Evolutionary conservation across 1,140 invertebrate species (phyloP), one percentile per base, ranked within the genome.

Genomic region (Cepaea nemoralis): DNA sequence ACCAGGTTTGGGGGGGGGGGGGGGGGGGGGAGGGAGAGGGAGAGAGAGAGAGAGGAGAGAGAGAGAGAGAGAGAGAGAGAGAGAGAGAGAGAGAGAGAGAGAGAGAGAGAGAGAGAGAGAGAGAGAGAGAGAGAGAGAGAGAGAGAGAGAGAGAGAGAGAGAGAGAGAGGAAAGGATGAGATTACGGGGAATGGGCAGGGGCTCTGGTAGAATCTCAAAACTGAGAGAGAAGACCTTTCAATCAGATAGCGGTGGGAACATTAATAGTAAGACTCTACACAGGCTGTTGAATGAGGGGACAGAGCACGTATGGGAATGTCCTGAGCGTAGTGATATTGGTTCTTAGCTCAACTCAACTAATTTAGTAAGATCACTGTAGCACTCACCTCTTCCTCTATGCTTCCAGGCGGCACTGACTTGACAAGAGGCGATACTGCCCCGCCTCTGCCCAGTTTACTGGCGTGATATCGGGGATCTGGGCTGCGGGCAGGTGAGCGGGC

Each of bases 31-130:
- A 66, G 10, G 19, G 31, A 59, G 59, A 66, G 19, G 14, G 35
- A 48, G 22, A 24, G 45, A 48, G 45, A 45, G 48, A 55, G 48
- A 59, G 45, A 59, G 59, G n/a, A 50, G 37, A 59, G 45, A 59
- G 50, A 59, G 35, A 19, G 33, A 39, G 45, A 59, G 33, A 14
- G 59, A 77, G 59, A 66, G 50, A 59, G 75, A 59, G 39, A 66
- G 59, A 31, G 75, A 77, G 59, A 33, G 59, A 59, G 42, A 77
- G 59, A 66, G 33, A 50, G 40, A 77, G 33, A 48, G 45, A 8
- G 19, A 48, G 8, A 48, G 45, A 48, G 19, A 48, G 45, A 48
- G 45, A 48, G 45, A 48, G 45, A 48, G 45, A 48, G 45, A 48
- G 45, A 48, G 45, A 48, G 45, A 48, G 45, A 48, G 45, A 48